Conservation (phyloP, 2,797 vertebrate genomes). For the Coregonus ussuriensis region DNA sequence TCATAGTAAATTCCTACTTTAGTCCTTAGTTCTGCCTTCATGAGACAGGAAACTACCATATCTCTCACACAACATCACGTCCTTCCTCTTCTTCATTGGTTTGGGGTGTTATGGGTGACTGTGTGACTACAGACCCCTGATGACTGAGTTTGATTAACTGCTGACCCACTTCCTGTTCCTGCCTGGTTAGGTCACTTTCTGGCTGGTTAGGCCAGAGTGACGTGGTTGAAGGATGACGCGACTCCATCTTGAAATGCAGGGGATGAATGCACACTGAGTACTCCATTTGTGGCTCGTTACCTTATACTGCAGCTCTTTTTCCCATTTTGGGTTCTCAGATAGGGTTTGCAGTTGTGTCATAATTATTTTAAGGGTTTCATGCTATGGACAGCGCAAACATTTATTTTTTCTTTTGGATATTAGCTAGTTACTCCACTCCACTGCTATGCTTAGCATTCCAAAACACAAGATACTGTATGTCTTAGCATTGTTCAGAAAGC, state of each 20-base stretch:
- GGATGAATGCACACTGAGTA: conserved; percentile 67
- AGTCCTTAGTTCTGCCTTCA: background rate
- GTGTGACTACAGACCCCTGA: conserved; percentile 70
- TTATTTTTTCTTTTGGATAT: too few relatives aligned
- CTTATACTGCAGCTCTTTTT: conserved; percentile 21
- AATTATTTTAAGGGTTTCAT: too few relatives aligned
- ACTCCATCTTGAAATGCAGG: conserved; percentile 48
- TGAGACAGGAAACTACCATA: background rate
- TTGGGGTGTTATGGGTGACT: conserved; percentile 48
- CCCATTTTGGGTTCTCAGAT: background rate
- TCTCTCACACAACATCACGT: background rate
- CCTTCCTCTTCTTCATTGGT: conserved; percentile 38
- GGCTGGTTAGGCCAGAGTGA: conserved; percentile 47
- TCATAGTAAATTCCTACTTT: background rate
- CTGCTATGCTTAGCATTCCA: background rate
- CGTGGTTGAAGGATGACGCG: conserved; percentile 30
- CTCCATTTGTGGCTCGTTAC: conserved; percentile 23
- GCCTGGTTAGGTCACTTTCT: conserved; percentile 39
- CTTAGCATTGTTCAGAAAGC: conserved; percentile 56
- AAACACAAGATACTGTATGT: conserved; percentile 35
- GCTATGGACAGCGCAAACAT: too few relatives aligned
- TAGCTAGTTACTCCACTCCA: too few relatives aligned
- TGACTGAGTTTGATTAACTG: conserved; percentile 59
- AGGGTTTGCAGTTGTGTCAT: too few relatives aligned
- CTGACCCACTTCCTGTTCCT: conserved; percentile 61